Evolutionary conservation across 2,888 invertebrate genomes (phyloP).

Genomic region (Tubulanus polymorphus): DNA sequence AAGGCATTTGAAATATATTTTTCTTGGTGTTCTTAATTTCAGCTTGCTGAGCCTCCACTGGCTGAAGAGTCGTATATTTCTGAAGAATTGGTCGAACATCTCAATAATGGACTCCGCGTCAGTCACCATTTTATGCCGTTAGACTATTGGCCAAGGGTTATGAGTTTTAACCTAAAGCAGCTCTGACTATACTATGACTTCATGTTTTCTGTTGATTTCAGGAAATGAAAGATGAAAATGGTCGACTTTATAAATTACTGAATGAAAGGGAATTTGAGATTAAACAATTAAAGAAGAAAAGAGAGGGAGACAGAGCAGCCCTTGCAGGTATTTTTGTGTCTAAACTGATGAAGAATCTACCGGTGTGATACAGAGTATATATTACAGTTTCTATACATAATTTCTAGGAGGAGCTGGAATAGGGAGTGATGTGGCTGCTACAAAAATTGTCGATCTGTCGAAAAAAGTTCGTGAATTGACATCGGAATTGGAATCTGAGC

Average conservation of each 20-base stretch:
- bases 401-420: conserved; percentile 18
- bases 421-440: conserved; percentile 48
- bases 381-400: neutral
- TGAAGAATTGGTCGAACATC: conserved; percentile 36
- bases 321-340: conserved; percentile 22
- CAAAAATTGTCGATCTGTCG: conserved; percentile 53
- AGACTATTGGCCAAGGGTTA: neutral
- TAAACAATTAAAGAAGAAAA: conserved; percentile 43
- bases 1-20: too few relatives aligned
- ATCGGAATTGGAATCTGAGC: conserved; percentile 49
- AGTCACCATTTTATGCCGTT: conserved; percentile 7
- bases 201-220: conserved; percentile 16
- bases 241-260: conserved; percentile 49
- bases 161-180: neutral
- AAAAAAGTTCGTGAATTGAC: conserved; percentile 51
- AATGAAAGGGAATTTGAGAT: conserved; percentile 53
- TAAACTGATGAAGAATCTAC: too few relatives aligned
- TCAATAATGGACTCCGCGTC: conserved; percentile 41
- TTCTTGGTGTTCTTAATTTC: too few relatives aligned
- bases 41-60: conserved; percentile 29
- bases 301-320: conserved; percentile 36
- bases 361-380: too few relatives aligned
- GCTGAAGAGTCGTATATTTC: conserved; percentile 24
- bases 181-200: neutral
- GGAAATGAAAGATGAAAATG: conserved; percentile 53